A percentile compares a stretch with the other conserved stretches of the same genome.
Evolutionary conservation across 2,888 invertebrate genomes (phyloP).

Genomic region (Itoplectis maculator): DNA sequence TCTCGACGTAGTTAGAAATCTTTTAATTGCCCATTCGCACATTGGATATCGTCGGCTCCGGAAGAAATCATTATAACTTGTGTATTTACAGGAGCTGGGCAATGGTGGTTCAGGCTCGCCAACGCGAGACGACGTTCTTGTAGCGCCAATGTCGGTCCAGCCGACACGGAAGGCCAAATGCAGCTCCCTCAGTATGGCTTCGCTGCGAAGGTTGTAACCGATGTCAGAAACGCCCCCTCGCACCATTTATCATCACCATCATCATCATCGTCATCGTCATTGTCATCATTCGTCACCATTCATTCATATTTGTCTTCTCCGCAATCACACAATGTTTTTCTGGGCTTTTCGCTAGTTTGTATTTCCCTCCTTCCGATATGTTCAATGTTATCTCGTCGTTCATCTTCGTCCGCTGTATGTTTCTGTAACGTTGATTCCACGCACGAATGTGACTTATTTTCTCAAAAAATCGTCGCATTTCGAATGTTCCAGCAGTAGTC

Average conservation of each 20-base stretch:
- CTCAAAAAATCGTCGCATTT: slow-evolving; percentile 4
- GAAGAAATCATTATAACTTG: slow-evolving; percentile 62
- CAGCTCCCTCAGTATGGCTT: slow-evolving; percentile 88
- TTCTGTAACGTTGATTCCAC: slow-evolving; percentile 17
- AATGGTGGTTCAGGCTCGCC: slow-evolving; percentile 86
- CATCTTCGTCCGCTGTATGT: slow-evolving; percentile 19
- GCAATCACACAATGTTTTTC: slow-evolving; percentile 60
- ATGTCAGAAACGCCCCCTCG: slow-evolving; percentile 56
- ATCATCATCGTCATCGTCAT: slow-evolving; percentile 40
- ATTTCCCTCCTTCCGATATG: slow-evolving; percentile 24
- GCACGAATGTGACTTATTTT: not conserved
- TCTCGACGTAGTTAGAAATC: not conserved
- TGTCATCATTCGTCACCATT: slow-evolving; percentile 48
- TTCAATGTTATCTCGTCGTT: slow-evolving; percentile 40
- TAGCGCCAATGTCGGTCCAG: slow-evolving; percentile 94
- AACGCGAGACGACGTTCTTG: slow-evolving; percentile 87
- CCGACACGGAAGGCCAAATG: slow-evolving; percentile 92
- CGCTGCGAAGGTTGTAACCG: slow-evolving; percentile 89
- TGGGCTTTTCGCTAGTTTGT: slow-evolving; percentile 38
- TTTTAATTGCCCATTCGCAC: not conserved
- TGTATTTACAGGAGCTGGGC: slow-evolving; percentile 89
- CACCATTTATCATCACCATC: slow-evolving; percentile 48
- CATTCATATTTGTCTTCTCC: not conserved
- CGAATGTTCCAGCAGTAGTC: slow-evolving; percentile 3
- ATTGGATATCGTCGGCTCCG: not conserved